Base-by-base conservation (phyloP, 2,888 invertebrate genomes). In the Mythimna lalbum region DNA sequence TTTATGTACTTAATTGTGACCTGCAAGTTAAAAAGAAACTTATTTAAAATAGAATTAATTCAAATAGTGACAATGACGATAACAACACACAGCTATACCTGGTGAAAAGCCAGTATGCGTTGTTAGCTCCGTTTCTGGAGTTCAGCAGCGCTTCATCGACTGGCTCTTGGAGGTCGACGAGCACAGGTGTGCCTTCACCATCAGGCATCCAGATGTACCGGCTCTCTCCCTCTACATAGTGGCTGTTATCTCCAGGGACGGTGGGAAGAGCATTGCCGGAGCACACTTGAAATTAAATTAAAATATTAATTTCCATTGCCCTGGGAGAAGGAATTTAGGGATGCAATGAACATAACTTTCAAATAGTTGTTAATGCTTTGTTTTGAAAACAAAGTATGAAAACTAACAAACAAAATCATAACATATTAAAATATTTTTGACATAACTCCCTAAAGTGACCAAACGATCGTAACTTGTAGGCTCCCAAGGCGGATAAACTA, bases 201-300 rank as follows among this genome's bases (percentile, higher is more conserved):
- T 93, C 91, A 2, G 92, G 91, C 87, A 93, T 92, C 92, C 91
- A 93, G 36, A 93, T 87, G 80, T 90, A 93, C 23, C 89, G 91
- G 78, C 90, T 91, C 56, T 85, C 88, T 0, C 93, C 92, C 63
- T 92, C 92, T 50, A 91, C 90, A 76, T 91, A 93, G 81, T 91
- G 88, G 71, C 91, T 91, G 71, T 92, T 92, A 71, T 92, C 91
- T 33, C 88, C 88, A 4, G 92, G 92, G 27, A 86, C 57, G 9
- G 60, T 12, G 39, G 91, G 90, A 33, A 91, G 77, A 19, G 87
- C 86, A 53, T 77, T 81, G 56, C 88, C 85, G 53, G 88, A 84
- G 78, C 89, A 88, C 10, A 90, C 92, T 90, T 53, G 9, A 64
- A 69, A 73, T 61, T 27, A 63, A 78, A 70, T 62, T 9, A 52